Base-by-base conservation (phyloP, 2,797 vertebrate genomes). In the Mus minutoides region DNA sequence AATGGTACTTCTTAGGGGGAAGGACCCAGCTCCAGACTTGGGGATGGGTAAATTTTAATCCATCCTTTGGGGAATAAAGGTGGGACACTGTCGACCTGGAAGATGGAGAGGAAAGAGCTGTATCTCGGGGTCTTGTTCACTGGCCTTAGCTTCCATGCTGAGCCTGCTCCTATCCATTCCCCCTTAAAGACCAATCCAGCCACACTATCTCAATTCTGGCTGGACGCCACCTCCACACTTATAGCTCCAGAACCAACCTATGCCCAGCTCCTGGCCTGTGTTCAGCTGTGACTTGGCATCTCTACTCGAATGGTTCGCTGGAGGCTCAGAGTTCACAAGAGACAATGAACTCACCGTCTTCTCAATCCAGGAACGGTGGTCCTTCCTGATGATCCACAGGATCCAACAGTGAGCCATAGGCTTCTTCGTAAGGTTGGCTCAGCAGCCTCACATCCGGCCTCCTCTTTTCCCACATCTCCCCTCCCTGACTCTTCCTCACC, bases 391-490 rank as follows among this genome's bases (percentile, higher is more conserved):
- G 26, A 54, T 24, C 54, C 37, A 14, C 19, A 19, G 4, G 26
- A 21, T 31, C 37, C 86, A 40, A 22, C 37, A 58, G 69, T 29
- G 21, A 56, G 52, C n/a, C 67, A 40, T 21, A 10, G 10, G 22
- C 24, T 58, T 88, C 29, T 11, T 56, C 86, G 21, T 52, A 69
- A 71, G 13, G 26, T 22, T 34, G 17, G 6, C 69, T 56, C n/a
- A 75, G 31, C 10, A 22, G 16, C 76, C 56, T 31, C n/a, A 8
- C 31, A 31, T n/a, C 19, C 26, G 22, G 21, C 64, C 17, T 22
- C 4, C 46, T 40, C 9, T 17, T 7, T 11, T 0, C 22, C 52
- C 46, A 5, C 0, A 11, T 34, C 46, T 22, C 3, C 80, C 31
- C 54, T 43, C 80, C 31, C 3, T 7, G 3, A n/a, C 64, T 69